Evolutionary conservation across 2,888 invertebrate species (phyloP).

Genomic region (Patella pellucida): DNA sequence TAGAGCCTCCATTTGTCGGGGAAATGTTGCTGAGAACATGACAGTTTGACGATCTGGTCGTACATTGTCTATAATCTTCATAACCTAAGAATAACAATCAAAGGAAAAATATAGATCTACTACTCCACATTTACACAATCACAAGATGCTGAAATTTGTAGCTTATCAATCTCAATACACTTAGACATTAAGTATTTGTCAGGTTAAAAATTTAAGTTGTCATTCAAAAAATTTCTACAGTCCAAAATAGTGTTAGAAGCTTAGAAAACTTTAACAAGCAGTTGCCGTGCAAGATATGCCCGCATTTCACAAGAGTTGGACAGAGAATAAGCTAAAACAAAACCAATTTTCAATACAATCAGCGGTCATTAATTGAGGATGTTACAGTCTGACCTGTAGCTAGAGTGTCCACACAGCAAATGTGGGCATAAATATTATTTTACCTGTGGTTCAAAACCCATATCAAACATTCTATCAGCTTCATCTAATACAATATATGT

Average conservation of each 20-base stretch:
- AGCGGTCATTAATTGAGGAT: too few relatives aligned
- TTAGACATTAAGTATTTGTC: background rate
- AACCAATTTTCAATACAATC: too few relatives aligned
- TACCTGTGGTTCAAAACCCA: conserved; percentile 98
- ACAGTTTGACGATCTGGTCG: conserved; percentile 97
- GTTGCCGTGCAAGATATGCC: too few relatives aligned
- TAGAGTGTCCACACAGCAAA: background rate
- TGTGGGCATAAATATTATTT: conserved; percentile 8
- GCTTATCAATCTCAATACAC: background rate
- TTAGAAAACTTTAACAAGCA: background rate
- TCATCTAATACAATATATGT: conserved; percentile 98
- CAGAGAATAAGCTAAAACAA: too few relatives aligned
- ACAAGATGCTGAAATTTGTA: too few relatives aligned
- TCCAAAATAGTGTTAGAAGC: background rate
- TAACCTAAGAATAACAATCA: conserved; percentile 76
- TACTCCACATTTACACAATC: too few relatives aligned
- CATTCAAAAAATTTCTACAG: background rate
- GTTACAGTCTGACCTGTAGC: too few relatives aligned
- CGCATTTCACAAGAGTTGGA: too few relatives aligned
- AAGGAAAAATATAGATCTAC: too few relatives aligned
- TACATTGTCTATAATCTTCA: conserved; percentile 97
- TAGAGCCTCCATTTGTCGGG: conserved; percentile 98
- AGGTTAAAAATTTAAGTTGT: background rate
- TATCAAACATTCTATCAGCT: conserved; percentile 99
- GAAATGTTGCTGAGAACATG: conserved; percentile 99